Conservation (phyloP, 2,113 vertebrate species). For the Ameiurus melas region DNA sequence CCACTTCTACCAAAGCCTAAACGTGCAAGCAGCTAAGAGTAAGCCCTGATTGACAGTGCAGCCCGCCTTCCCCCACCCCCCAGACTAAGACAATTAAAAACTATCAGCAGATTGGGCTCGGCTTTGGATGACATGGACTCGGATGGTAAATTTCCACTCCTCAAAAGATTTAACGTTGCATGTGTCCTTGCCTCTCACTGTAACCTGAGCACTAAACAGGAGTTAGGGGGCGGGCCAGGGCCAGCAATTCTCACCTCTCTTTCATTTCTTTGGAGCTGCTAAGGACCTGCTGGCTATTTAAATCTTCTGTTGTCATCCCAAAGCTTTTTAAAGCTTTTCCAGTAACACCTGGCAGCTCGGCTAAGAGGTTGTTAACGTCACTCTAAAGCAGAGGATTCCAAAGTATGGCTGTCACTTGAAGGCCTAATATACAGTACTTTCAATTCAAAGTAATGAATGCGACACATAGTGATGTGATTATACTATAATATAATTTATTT, state of each 20-base stretch:
- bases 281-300: conserved; percentile 39
- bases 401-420: background rate
- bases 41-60: conserved; percentile 50
- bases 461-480: background rate
- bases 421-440: background rate
- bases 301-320: conserved; percentile 45
- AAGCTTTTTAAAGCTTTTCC: conserved; percentile 40
- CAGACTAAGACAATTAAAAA: conserved; percentile 59
- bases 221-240: conserved; percentile 10
- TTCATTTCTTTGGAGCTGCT: conserved; percentile 32
- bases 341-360: conserved; percentile 25
- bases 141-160: conserved; percentile 69
- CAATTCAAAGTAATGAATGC: background rate
- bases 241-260: conserved; percentile 39
- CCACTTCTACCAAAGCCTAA: conserved; percentile 39
- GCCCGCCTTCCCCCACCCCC: conserved; percentile 21
- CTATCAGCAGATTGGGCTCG: conserved; percentile 55
- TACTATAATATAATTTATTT: background rate
- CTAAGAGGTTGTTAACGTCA: background rate
- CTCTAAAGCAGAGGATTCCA: conserved; percentile 8
- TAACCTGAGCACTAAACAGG: conserved; percentile 46
- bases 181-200: conserved; percentile 32
- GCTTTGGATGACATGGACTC: conserved; percentile 36
- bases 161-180: conserved; percentile 36
- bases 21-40: conserved; percentile 42